Evolutionary conservation across 1,140 invertebrate genomes (phyloP).

Genomic region (Drosophila funebris): DNA sequence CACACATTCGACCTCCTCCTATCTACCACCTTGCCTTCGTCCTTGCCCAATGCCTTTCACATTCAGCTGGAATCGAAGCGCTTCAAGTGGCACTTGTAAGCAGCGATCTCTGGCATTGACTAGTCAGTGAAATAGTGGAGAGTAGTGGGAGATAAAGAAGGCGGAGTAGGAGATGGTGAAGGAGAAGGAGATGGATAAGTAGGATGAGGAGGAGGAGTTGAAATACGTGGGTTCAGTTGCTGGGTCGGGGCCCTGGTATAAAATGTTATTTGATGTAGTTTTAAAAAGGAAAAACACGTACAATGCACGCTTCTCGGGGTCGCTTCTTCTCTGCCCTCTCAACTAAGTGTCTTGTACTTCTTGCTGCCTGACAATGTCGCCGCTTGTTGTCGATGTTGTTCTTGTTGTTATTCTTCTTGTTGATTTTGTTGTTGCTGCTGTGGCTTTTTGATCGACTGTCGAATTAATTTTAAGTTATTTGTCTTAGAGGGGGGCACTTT

Average conservation of each 20-base stretch:
- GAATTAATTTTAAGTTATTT: conserved; percentile 70
- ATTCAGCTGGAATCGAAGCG: conserved; percentile 62
- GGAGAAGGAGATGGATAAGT: not conserved
- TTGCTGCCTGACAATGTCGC: conserved; percentile 20
- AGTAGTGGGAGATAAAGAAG: not conserved
- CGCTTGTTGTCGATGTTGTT: conserved; percentile 10
- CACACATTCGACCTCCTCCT: not conserved
- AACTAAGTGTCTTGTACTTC: conserved; percentile 38
- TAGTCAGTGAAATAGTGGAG: conserved; percentile 24
- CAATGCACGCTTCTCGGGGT: conserved; percentile 27
- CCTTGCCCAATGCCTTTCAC: conserved; percentile 34
- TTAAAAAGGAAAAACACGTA: conserved; percentile 67
- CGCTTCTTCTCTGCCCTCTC: conserved; percentile 9
- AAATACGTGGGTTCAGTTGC: conserved; percentile 4
- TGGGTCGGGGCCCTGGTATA: conserved; percentile 32
- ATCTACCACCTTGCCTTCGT: conserved; percentile 7
- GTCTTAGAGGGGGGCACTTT: conserved; percentile 50
- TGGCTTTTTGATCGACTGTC: conserved; percentile 17
- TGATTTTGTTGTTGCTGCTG: conserved; percentile 1
- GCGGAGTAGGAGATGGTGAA: not conserved
- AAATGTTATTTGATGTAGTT: conserved; percentile 70
- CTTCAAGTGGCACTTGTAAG: conserved; percentile 59
- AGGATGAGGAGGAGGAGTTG: not conserved
- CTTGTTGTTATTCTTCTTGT: not conserved
- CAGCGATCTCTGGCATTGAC: conserved; percentile 60